A percentile compares a stretch with the other conserved stretches of the same genome.
These are phyloP conservation scores for Oreochromis spilurus DNA, from an alignment of 2,113 vertebrate species.

Conservation along the genomic window DNA sequence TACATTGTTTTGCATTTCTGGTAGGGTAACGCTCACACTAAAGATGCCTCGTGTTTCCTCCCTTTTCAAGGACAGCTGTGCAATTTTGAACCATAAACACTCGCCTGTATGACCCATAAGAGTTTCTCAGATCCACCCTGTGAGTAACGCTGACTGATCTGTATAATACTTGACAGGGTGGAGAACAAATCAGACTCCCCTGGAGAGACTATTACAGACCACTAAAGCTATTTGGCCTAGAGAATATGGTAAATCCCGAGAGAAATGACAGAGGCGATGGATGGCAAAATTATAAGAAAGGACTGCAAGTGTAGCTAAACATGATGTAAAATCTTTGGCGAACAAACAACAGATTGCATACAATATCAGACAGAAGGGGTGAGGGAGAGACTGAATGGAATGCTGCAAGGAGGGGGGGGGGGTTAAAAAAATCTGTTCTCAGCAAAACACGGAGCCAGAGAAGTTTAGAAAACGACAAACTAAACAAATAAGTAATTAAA, in stretches of 20 bases:
- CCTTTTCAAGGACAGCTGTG: not conserved
- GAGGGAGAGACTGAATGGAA: slow-evolving; percentile 34
- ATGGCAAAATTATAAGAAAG: slow-evolving; percentile 10
- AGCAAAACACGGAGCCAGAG: slow-evolving; percentile 42
- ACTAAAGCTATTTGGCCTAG: slow-evolving; percentile 29
- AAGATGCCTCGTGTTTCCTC: not conserved
- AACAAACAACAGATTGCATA: slow-evolving; percentile 7
- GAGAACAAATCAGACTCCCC: slow-evolving; percentile 33
- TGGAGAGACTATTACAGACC: slow-evolving; percentile 58
- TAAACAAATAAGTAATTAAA: slow-evolving; percentile 68
- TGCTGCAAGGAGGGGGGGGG: slow-evolving; percentile 47
- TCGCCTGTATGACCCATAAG: not conserved
- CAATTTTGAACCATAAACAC: not conserved
- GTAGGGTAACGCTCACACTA: not conserved
- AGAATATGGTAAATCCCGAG: slow-evolving; percentile 1
- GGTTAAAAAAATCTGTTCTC: slow-evolving; percentile 47
- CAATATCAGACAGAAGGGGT: slow-evolving; percentile 11
- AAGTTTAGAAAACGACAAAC: slow-evolving; percentile 58
- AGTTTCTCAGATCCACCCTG: slow-evolving; percentile 25
- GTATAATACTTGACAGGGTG: slow-evolving; percentile 30
- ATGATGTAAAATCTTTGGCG: not conserved
- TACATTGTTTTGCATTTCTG: not conserved
- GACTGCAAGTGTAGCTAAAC: not conserved
- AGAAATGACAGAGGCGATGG: slow-evolving; percentile 6
- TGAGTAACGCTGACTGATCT: slow-evolving; percentile 35